These are phyloP conservation scores for Glaucopsyche alexis DNA, from an alignment of 2,888 invertebrate species.

Conservation along the genomic window DNA sequence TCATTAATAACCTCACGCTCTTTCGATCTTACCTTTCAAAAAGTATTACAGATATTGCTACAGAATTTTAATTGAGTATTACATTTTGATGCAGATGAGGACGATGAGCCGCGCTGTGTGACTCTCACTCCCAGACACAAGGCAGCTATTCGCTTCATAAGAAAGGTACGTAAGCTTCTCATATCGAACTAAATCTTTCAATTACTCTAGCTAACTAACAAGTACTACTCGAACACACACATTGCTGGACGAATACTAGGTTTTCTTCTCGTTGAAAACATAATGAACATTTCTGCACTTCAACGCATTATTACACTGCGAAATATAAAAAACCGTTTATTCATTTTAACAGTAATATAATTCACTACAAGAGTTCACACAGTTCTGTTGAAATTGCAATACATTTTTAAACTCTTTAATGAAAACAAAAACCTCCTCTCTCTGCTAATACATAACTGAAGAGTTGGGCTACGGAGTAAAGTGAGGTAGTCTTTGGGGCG, in stretches of 20 bases:
- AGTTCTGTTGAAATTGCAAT: background rate
- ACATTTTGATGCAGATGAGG: constrained; percentile 82
- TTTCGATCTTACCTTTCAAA: background rate
- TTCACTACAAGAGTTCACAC: background rate
- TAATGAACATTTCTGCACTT: background rate
- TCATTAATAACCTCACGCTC: background rate
- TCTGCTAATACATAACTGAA: constrained; percentile 44
- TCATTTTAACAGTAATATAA: background rate
- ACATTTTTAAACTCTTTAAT: constrained; percentile 19
- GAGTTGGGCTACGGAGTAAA: constrained; percentile 46
- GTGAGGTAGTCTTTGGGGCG: constrained; percentile 47
- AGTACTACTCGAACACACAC: background rate
- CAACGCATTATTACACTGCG: background rate
- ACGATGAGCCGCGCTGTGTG: constrained; percentile 89
- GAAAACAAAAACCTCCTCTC: constrained; percentile 39
- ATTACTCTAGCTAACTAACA: background rate
- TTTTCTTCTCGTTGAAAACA: background rate
- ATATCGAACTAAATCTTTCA: background rate
- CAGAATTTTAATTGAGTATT: constrained; percentile 42
- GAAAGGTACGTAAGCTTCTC: constrained; percentile 84
- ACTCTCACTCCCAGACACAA: constrained; percentile 93
- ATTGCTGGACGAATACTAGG: background rate
- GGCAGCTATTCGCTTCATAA: constrained; percentile 92
- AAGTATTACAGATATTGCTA: constrained; percentile 32
- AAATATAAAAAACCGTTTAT: no score